Percentiles rank a stretch among this genome's conserved stretches.
Conservation (phyloP, 2,797 vertebrate species). For the Loriculus beryllinus region DNA sequence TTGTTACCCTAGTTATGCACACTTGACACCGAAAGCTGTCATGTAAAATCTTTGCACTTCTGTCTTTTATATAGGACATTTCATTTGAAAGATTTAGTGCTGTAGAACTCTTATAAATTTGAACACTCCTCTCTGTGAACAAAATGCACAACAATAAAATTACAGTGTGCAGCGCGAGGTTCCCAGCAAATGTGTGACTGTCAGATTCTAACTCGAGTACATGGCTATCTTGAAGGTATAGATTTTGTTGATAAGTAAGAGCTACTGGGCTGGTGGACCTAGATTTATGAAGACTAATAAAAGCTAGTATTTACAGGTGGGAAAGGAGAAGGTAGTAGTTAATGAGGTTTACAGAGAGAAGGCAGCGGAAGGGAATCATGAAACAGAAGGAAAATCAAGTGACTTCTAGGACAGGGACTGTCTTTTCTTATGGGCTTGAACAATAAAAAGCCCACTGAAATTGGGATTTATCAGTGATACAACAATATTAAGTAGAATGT, state of each 20-base stretch:
- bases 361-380: neutral
- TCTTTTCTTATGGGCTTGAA: neutral
- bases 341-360: neutral
- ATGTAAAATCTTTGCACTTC: neutral
- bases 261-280: neutral
- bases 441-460: neutral
- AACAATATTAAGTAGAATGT: neutral
- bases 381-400: neutral
- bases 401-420: neutral
- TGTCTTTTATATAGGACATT: neutral
- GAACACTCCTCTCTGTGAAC: neutral
- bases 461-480: neutral
- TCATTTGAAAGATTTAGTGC: neutral
- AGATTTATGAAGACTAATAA: neutral
- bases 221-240: neutral
- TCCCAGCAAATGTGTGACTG: accelerated
- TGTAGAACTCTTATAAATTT: neutral
- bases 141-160: neutral
- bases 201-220: neutral
- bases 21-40: neutral
- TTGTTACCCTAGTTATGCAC: neutral
- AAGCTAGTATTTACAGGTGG: neutral
- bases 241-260: neutral
- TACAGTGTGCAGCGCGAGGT: neutral
- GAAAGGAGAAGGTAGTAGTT: neutral